Base-by-base conservation (phyloP, 2,113 vertebrate species). In the Misgurnus mizolepis region DNA sequence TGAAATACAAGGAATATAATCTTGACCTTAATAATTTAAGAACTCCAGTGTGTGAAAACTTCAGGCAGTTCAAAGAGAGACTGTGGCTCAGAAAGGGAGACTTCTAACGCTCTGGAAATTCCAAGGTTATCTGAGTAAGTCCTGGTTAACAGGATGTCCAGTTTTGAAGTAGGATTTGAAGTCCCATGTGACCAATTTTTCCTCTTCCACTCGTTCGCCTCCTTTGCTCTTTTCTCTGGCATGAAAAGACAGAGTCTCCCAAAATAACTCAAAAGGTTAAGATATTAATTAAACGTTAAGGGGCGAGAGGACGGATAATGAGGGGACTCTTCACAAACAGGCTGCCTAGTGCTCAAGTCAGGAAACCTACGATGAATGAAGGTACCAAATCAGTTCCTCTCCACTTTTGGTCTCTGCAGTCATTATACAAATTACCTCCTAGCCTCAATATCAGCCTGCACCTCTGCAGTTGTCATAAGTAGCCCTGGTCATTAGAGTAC, bases 141-240 rank as follows among this genome's bases (percentile, higher is more conserved):
- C 81, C 85, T 89, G 85, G 85, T 88, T 88, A 89, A 87, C 85
- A 88, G 83, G 83, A 85, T 87, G 87, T 87, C 87, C 86, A 87
- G 84, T 87, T 87, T 83, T 87, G 86, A 87, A 86, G 85, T 80
- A 76, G 84, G 82, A 83, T 83, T 86, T 82, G 74, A 55, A 22
- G 58, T 85, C 78, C 80, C 84, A 71, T 82, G 82, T 81, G 82
- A 77, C 78, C 73, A 53, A 11, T 80, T 77, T 81, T 49, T 74
- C 72, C 70, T 58, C 49, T 58, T 39, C 27, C 27, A 14, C 50
- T 49, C 45, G 22, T 18, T 67, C 49, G 17, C 43, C 5, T 15
- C 70, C 58, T 60, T 67, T 77, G 56, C 81, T 70, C 68, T 43
- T 74, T 79, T 45, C 43, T 27, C 53, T 17, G 53, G 60, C 82